Conservation (phyloP, 92 coral and sea anemone genomes). For the Actinostola sp. region DNA sequence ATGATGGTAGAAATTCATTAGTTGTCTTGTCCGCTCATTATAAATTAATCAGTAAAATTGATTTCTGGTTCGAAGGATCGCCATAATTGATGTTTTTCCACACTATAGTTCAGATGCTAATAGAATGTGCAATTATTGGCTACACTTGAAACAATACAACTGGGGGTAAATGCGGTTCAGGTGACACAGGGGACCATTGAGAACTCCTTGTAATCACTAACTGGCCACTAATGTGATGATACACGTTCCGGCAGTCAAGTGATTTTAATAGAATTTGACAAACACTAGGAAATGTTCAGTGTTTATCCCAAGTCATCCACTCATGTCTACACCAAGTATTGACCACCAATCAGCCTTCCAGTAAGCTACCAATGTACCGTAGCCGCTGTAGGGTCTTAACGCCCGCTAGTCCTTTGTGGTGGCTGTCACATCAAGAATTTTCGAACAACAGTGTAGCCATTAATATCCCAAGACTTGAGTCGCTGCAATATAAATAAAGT, state of each 20-base stretch:
- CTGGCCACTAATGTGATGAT: neutral
- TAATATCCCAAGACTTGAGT: constrained; percentile 6
- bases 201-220: neutral
- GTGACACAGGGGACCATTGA: neutral
- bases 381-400: neutral
- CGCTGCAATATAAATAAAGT: neutral
- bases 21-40: neutral
- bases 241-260: neutral
- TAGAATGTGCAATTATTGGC: neutral
- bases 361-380: neutral
- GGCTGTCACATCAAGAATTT: neutral
- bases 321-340: neutral
- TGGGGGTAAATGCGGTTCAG: neutral
- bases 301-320: neutral
- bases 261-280: neutral
- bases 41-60: constrained; percentile 12
- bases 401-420: constrained; percentile 17
- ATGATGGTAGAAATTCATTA: neutral
- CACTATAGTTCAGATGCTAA: constrained; percentile 1
- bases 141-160: neutral
- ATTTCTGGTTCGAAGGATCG: neutral
- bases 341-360: neutral
- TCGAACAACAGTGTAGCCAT: neutral
- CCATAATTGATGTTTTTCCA: neutral
- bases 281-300: constrained; percentile 1